Evolutionary conservation across 2,888 invertebrate species (phyloP).

Genomic region (Platycheirus rosarum): DNA sequence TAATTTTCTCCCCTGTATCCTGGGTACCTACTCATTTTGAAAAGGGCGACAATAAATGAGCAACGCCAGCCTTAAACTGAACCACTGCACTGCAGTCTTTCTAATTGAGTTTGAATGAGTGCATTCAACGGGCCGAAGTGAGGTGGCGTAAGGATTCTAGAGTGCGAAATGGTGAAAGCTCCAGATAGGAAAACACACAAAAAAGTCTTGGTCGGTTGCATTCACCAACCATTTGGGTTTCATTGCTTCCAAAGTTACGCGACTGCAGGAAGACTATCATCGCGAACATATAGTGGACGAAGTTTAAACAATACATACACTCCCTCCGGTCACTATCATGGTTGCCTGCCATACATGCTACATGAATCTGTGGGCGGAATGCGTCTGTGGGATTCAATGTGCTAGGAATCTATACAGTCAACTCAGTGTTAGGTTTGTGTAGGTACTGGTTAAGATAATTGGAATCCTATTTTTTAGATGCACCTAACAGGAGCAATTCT

Average conservation of each 20-base stretch:
- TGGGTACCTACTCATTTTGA: conserved; percentile 19
- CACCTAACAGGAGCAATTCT: conserved; percentile 7
- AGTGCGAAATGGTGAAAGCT: conserved; percentile 20
- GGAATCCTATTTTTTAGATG: conserved; percentile 32
- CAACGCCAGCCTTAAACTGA: conserved; percentile 44
- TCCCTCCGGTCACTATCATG: conserved; percentile 25
- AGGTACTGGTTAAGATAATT: conserved; percentile 64
- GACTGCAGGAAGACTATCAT: conserved; percentile 32
- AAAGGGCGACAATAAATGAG: conserved; percentile 49
- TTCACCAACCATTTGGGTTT: conserved; percentile 31
- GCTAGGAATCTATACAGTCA: conserved; percentile 5
- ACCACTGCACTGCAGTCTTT: conserved; percentile 64
- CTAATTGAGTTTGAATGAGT: conserved; percentile 67
- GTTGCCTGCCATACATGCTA: conserved; percentile 25
- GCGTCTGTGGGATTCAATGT: conserved; percentile 27
- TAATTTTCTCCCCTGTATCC: conserved; percentile 46
- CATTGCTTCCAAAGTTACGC: conserved; percentile 45
- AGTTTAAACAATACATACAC: conserved; percentile 36
- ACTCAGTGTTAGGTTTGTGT: conserved; percentile 35
- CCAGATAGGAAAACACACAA: not conserved
- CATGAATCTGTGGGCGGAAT: conserved; percentile 25
- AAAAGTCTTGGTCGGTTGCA: conserved; percentile 23
- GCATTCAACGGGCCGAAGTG: conserved; percentile 27
- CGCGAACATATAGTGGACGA: conserved; percentile 34
- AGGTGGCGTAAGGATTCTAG: conserved; percentile 7